phyloP scores from a whole-genome alignment of 35 echinoderm and acorn worm species.

The Apostichopus parvimensis region DNA sequence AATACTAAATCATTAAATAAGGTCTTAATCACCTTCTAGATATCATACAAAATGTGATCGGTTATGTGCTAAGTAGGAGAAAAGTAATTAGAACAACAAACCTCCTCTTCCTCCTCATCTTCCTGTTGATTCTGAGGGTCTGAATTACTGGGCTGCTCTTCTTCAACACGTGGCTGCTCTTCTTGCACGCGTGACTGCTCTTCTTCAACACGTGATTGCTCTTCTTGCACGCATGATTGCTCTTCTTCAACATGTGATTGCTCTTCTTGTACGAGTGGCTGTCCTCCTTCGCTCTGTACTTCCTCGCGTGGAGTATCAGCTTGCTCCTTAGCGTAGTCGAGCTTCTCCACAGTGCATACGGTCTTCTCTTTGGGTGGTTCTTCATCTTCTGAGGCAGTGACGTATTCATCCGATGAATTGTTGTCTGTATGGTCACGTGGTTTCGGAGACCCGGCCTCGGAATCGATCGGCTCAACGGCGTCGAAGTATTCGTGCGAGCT shows the following conservation, averaged over 20 bases:
- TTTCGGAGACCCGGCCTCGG: background rate
- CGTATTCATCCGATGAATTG: background rate
- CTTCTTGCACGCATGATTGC: background rate
- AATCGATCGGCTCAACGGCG: background rate
- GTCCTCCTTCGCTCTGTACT: background rate
- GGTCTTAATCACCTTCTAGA: too few relatives aligned
- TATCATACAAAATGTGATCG: too few relatives aligned
- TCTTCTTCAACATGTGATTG: background rate
- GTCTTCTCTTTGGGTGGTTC: background rate
- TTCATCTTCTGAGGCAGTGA: background rate
- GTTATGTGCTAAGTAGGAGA: too few relatives aligned
- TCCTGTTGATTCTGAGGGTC: too few relatives aligned
- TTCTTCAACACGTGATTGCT: background rate
- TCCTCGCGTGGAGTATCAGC: background rate
- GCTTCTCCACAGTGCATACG: background rate
- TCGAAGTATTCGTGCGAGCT: background rate
- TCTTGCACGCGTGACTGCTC: background rate
- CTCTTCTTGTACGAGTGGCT: background rate
- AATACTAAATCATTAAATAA: too few relatives aligned
- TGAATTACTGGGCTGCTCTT: too few relatives aligned
- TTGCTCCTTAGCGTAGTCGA: background rate
- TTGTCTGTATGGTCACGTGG: background rate
- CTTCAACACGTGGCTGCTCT: background rate
- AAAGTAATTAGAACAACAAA: too few relatives aligned
- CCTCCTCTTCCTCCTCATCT: too few relatives aligned